Evolutionary conservation across 92 coral and sea anemone genomes (phyloP).

Genomic region (Phenganax stokvisi): DNA sequence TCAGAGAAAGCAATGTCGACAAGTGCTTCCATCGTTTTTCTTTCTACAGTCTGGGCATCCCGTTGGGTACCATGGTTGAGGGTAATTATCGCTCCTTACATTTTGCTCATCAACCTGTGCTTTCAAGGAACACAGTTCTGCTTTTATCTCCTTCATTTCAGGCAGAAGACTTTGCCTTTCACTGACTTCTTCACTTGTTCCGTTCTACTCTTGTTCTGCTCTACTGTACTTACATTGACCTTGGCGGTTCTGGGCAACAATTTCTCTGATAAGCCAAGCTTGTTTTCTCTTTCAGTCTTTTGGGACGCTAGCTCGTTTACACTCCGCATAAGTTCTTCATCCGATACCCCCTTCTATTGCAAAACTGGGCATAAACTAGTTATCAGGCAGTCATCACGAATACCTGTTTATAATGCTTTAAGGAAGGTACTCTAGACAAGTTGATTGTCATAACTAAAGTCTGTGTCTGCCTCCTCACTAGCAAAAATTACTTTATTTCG

Average conservation of each 20-base stretch:
- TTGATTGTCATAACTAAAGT: constrained; percentile 50
- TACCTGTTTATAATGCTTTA: constrained; percentile 54
- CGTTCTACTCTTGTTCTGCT: constrained; percentile 3
- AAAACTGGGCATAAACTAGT: constrained; percentile 41
- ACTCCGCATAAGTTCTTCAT: constrained; percentile 55
- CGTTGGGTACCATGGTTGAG: constrained; percentile 1
- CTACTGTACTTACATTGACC: constrained; percentile 38
- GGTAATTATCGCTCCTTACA: not conserved
- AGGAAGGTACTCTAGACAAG: constrained; percentile 53
- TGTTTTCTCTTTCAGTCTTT: constrained; percentile 48
- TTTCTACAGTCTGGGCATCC: constrained; percentile 47
- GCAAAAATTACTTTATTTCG: constrained; percentile 55
- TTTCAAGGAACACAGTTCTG: constrained; percentile 46
- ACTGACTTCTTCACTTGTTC: constrained; percentile 25
- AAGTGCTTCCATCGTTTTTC: constrained; percentile 46
- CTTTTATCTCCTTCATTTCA: constrained; percentile 45
- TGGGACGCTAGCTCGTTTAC: constrained; percentile 56
- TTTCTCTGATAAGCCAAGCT: constrained; percentile 32
- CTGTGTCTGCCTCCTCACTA: constrained; percentile 61
- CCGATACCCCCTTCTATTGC: constrained; percentile 27
- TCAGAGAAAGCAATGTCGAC: constrained; percentile 53
- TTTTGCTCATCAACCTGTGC: constrained; percentile 40
- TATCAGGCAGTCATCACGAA: constrained; percentile 42
- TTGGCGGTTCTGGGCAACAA: constrained; percentile 39
- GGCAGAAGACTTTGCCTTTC: constrained; percentile 44